These are phyloP conservation scores for Phyllostomus hastatus DNA, from an alignment of 2,113 vertebrate genomes.

Conservation along the genomic window DNA sequence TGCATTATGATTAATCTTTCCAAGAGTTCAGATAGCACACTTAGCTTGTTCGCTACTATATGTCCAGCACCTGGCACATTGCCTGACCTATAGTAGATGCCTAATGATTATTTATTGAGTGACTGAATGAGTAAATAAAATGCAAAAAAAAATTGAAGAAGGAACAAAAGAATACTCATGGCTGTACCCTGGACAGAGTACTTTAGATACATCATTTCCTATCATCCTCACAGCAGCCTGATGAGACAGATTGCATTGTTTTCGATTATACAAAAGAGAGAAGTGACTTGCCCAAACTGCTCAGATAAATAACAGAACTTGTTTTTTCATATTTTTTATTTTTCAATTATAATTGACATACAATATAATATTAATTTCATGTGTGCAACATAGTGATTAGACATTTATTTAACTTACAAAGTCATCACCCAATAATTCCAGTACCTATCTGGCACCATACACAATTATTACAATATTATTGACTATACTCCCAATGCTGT, in stretches of 20 bases:
- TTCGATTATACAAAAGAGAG: not conserved
- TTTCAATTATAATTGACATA: not conserved
- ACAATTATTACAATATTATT: not conserved
- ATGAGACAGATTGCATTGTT: not conserved
- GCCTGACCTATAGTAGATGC: not conserved
- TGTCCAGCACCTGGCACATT: not conserved
- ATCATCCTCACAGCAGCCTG: not conserved
- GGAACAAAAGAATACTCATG: not conserved
- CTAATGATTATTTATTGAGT: not conserved
- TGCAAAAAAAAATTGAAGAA: not conserved
- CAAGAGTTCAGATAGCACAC: not conserved
- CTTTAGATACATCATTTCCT: not conserved
- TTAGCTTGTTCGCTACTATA: not conserved
- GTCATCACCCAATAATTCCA: not conserved
- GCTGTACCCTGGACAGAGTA: not conserved
- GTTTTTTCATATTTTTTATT: not conserved
- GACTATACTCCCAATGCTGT: not conserved
- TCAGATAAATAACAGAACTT: not conserved
- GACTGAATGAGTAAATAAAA: not conserved
- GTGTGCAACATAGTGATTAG: not conserved
- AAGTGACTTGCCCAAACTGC: not conserved
- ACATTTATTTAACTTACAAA: not conserved
- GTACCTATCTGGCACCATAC: not conserved
- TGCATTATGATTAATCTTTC: not conserved
- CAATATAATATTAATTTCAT: not conserved